A percentile compares a stretch with the other conserved stretches of the same genome.
Evolutionary conservation across 1,140 invertebrate genomes (phyloP).

Genomic region (Lasaia peninsularis): DNA sequence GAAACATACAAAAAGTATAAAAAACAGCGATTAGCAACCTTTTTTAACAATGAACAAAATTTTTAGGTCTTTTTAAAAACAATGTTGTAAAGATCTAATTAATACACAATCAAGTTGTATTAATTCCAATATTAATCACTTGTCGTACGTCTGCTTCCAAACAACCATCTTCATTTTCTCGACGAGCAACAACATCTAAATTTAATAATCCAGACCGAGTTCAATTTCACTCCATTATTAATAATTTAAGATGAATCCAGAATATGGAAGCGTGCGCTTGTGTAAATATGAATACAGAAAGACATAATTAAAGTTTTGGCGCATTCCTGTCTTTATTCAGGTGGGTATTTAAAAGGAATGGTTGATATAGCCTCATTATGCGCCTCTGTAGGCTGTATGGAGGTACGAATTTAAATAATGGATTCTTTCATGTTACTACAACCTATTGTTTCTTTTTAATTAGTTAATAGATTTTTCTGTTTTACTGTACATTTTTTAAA

Average conservation of each 20-base stretch:
- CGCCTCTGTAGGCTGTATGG: constrained; percentile 5
- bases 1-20: too few species aligned
- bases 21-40: too few species aligned
- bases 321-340: constrained; percentile 12
- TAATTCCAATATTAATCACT: too few species aligned
- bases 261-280: neutral
- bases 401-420: constrained; percentile 14
- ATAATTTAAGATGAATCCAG: neutral
- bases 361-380: constrained; percentile 15
- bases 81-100: too few species aligned
- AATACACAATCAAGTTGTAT: too few species aligned
- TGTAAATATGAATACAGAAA: constrained; percentile 1
- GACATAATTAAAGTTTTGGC: constrained; percentile 4
- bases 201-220: too few species aligned
- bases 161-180: too few species aligned
- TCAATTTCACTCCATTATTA: neutral
- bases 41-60: too few species aligned
- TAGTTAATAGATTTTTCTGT: constrained; percentile 1
- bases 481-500: neutral
- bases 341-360: constrained; percentile 15
- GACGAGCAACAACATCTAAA: too few species aligned
- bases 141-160: too few species aligned
- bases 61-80: too few species aligned
- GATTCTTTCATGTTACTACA: constrained; percentile 9
- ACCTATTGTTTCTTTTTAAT: constrained; percentile 9